Percentiles rank a stretch among this genome's conserved stretches.
Evolutionary conservation across 2,113 vertebrate genomes (phyloP).

Genomic region (Sphaerodactylus townsendi): DNA sequence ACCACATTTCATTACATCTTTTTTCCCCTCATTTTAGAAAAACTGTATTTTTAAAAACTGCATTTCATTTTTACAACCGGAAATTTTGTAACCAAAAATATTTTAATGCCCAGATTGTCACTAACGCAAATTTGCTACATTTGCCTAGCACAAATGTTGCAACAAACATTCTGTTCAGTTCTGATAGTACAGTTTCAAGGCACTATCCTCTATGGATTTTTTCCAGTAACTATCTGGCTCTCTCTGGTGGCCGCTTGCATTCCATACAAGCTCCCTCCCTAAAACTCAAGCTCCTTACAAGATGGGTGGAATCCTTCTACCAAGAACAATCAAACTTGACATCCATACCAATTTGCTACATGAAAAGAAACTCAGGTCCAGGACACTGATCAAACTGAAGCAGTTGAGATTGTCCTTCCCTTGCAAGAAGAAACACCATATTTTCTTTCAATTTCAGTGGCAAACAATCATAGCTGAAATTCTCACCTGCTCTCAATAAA

Average conservation of each 20-base stretch:
- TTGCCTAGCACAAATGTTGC: slow-evolving; percentile 23
- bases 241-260: slow-evolving; percentile 62
- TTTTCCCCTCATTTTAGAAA: slow-evolving; percentile 18
- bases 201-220: background rate
- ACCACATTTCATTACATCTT: background rate
- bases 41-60: no score
- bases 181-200: background rate
- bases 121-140: slow-evolving; percentile 22
- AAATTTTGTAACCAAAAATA: slow-evolving; percentile 14
- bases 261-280: slow-evolving; percentile 39
- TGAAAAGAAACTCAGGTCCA: background rate
- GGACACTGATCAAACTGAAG: background rate
- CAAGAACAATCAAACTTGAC: background rate
- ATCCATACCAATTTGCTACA: background rate
- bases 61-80: slow-evolving; percentile 6
- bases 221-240: slow-evolving; percentile 62
- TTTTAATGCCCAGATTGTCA: slow-evolving; percentile 19
- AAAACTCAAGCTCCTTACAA: background rate
- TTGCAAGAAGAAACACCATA: background rate
- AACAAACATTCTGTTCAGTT: background rate
- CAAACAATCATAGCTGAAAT: background rate
- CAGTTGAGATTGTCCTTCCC: background rate
- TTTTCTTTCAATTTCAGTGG: background rate
- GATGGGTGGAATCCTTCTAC: background rate
- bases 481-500: background rate